phyloP scores from a whole-genome alignment of 2,797 vertebrate species.

The Peromyscus melanophrys region DNA sequence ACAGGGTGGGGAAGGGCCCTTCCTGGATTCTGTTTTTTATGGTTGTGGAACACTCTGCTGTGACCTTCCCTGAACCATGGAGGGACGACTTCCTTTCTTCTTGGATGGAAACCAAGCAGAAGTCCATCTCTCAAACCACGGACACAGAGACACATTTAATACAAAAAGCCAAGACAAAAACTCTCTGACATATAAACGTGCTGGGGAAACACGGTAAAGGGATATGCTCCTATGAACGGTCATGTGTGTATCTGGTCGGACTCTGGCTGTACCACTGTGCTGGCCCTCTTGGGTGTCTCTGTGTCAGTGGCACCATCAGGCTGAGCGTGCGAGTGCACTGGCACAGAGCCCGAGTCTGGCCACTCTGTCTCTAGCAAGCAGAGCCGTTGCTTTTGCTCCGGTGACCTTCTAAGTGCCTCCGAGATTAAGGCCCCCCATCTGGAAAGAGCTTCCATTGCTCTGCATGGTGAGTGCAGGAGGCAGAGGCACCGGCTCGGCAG shows the following conservation, averaged over 20 bases:
- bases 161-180: neutral
- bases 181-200: neutral
- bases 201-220: neutral
- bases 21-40: neutral
- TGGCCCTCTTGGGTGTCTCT: neutral
- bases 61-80: neutral
- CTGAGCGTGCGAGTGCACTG: neutral
- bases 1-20: neutral
- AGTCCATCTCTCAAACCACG: neutral
- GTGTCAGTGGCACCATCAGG: neutral
- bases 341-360: neutral
- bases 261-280: fast-evolving
- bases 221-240: neutral
- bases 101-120: neutral
- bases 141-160: neutral
- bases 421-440: slow-evolving; percentile 61
- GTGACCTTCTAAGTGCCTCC: slow-evolving; percentile 72
- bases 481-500: neutral
- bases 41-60: neutral
- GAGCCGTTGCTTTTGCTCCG: slow-evolving; percentile 67
- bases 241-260: neutral
- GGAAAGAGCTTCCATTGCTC: slow-evolving; percentile 37
- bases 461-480: neutral
- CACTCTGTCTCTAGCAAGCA: neutral
- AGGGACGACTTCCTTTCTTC: neutral